phyloP scores from a whole-genome alignment of 1,140 invertebrate genomes.

The Cotesia chilonis region DNA sequence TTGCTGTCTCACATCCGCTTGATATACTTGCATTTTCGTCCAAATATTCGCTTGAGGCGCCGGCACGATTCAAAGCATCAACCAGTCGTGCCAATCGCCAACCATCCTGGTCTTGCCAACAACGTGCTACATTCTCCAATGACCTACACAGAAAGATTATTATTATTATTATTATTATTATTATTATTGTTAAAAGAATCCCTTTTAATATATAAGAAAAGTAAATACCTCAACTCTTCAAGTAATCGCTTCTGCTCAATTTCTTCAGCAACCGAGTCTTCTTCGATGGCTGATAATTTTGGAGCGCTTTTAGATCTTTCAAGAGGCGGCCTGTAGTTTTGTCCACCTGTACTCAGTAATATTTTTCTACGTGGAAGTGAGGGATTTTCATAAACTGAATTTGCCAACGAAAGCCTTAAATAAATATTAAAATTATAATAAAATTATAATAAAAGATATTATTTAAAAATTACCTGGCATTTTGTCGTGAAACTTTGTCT shows the following conservation, averaged over 20 bases:
- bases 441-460: neutral
- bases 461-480: conserved; percentile 72
- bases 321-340: conserved; percentile 88
- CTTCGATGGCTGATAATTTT: conserved; percentile 92
- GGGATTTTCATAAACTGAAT: conserved; percentile 86
- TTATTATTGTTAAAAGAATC: neutral
- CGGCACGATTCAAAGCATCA: conserved; percentile 55
- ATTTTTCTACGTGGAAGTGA: conserved; percentile 83
- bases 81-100: conserved; percentile 61
- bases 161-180: conserved; percentile 10
- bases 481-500: conserved; percentile 93
- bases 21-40: conserved; percentile 81
- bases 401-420: conserved; percentile 80
- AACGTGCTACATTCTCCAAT: conserved; percentile 57
- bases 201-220: neutral
- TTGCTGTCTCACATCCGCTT: conserved; percentile 81
- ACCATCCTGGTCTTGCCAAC: conserved; percentile 61
- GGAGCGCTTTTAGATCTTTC: conserved; percentile 95
- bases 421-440: no score
- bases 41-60: conserved; percentile 52
- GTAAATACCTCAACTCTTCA: conserved; percentile 54
- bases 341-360: conserved; percentile 79
- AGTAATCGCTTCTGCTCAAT: conserved; percentile 68
- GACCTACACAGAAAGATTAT: conserved; percentile 40
- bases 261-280: conserved; percentile 86